Base-by-base conservation (phyloP, 2,113 vertebrate species). In the Caranx ignobilis region DNA sequence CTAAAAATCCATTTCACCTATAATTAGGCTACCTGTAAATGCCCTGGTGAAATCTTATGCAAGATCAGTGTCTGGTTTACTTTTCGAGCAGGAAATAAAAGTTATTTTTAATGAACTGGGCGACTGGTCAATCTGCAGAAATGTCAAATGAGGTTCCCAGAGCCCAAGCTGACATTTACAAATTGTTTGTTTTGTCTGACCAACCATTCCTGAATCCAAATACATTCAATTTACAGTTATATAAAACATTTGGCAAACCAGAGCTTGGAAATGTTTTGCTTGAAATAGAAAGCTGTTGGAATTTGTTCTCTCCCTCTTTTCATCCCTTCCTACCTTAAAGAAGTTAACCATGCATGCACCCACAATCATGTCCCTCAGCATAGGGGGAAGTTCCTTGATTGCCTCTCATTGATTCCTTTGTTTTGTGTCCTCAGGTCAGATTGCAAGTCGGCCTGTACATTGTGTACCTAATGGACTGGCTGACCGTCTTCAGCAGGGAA, bases 361-460 rank as follows among this genome's bases (percentile, higher is more conserved):
- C 5, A 10, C 8, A 19, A 16, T n/a, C 4, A 13, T 39, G 34
- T 41, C 59, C 56, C 5, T 11, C 50, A 26, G 5, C 63, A 34
- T 5, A 71, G n/a, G 21, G 41, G 54, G 63, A 76, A 2, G n/a
- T 31, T 37, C 69, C 43, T 52, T 6, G 0, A 56, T 56, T 41
- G 34, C 66, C 74, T 75, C n/a, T 11, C 35, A 41, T 50, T 26
- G 59, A 72, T 61, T 61, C 18, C 63, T 15, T 65, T 43, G 0
- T 71, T 78, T 57, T 77, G 41, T 77, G 47, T 74, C 74, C 76
- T 2, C 85, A 99, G 98, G 98, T 99, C 57, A 94, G 98, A 83
- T 88, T 99, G n/a, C 97, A 98, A 68, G 96, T 99, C 0, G 98
- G 98, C 13, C 92, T 99, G n/a, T 99, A 99, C 11, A 96, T 96